Percentiles rank a stretch among this genome's conserved stretches.
phyloP scores from a whole-genome alignment of 2,113 vertebrate species.

The Coryphaenoides rupestris region DNA sequence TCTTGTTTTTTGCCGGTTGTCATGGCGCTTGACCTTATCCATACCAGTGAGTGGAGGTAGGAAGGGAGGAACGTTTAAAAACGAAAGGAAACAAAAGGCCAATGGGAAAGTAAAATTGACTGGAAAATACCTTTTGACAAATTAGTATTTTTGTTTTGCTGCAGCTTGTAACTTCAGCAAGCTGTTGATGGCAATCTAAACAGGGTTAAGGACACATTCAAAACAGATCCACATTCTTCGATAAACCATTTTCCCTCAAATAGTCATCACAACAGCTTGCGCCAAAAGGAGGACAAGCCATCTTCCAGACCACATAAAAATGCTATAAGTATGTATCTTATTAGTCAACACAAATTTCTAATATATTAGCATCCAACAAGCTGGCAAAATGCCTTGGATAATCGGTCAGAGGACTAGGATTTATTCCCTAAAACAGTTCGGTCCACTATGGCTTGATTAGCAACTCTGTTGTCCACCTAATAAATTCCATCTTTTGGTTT shows the following conservation, averaged over 20 bases:
- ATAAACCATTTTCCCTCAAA: slow-evolving; percentile 40
- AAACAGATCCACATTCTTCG: slow-evolving; percentile 57
- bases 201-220: slow-evolving; percentile 44
- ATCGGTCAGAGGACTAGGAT: slow-evolving; percentile 18
- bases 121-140: too few species aligned
- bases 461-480: slow-evolving; percentile 42
- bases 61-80: too few species aligned
- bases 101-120: too few species aligned
- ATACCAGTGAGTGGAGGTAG: too few species aligned
- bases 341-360: slow-evolving; percentile 49
- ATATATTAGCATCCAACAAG: slow-evolving; percentile 41
- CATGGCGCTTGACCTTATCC: too few species aligned
- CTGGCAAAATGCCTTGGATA: slow-evolving; percentile 1
- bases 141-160: slow-evolving; percentile 11
- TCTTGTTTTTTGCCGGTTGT: too few species aligned
- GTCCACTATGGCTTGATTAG: slow-evolving; percentile 38
- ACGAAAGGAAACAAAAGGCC: too few species aligned
- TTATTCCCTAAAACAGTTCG: slow-evolving; percentile 31
- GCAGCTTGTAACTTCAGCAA: slow-evolving; percentile 4
- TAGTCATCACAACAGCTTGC: slow-evolving; percentile 45
- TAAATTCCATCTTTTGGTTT: slow-evolving; percentile 44
- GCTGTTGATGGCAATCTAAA: slow-evolving; percentile 20
- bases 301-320: slow-evolving; percentile 42
- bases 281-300: slow-evolving; percentile 50
- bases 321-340: slow-evolving; percentile 42